Conservation (phyloP, 1,140 invertebrate species). For the Laupala kohalensis region DNA sequence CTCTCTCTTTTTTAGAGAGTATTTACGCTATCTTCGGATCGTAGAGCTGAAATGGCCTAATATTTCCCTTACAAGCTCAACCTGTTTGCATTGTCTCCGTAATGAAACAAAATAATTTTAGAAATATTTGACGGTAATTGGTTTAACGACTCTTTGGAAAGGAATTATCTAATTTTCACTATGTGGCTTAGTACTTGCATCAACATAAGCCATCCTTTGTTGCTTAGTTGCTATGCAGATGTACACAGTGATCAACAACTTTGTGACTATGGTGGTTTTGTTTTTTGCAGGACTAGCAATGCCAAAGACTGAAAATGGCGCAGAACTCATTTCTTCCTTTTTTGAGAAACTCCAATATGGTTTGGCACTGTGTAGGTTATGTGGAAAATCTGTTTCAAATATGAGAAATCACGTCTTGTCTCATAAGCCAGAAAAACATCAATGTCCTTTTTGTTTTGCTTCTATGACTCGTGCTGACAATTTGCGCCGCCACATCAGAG, state of each 20-base stretch:
- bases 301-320: background rate
- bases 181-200: too few species aligned
- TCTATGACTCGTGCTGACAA: slow-evolving; percentile 27
- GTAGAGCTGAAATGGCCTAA: too few species aligned
- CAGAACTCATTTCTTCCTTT: slow-evolving; percentile 5
- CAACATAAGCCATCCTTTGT: background rate
- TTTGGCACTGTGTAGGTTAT: slow-evolving; percentile 17
- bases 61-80: too few species aligned
- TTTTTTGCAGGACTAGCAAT: slow-evolving; percentile 6
- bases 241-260: background rate
- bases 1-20: too few species aligned
- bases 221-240: background rate
- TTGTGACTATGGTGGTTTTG: slow-evolving; percentile 5
- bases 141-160: too few species aligned
- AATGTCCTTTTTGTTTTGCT: slow-evolving; percentile 16
- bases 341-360: slow-evolving; percentile 1
- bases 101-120: too few species aligned
- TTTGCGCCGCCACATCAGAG: slow-evolving; percentile 34
- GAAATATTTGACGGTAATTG: too few species aligned
- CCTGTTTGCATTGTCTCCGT: too few species aligned
- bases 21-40: too few species aligned
- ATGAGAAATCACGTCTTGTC: slow-evolving; percentile 16
- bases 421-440: slow-evolving; percentile 15
- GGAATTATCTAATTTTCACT: too few species aligned
- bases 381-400: slow-evolving; percentile 15